A percentile compares a stretch with the other conserved stretches of the same genome.
phyloP scores from a whole-genome alignment of 2,888 invertebrate species.

The Eristalis arbustorum region DNA sequence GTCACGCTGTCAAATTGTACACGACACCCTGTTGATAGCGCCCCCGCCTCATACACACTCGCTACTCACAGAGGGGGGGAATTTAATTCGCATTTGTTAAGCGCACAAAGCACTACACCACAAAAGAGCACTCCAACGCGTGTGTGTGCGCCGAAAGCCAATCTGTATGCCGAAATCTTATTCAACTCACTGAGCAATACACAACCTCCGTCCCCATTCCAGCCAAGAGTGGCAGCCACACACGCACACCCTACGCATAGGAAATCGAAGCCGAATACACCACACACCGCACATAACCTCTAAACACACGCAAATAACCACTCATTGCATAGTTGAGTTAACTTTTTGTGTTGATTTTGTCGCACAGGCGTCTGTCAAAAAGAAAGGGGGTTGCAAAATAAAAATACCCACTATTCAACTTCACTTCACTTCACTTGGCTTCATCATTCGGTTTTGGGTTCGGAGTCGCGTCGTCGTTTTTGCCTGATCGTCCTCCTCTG shows the following conservation, averaged over 20 bases:
- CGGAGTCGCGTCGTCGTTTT: background rate
- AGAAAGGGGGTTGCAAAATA: constrained; percentile 44
- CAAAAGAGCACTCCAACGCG: constrained; percentile 47
- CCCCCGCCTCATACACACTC: background rate
- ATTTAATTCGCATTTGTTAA: constrained; percentile 14
- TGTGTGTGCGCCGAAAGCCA: constrained; percentile 37
- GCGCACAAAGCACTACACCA: constrained; percentile 28
- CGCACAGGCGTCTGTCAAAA: constrained; percentile 56
- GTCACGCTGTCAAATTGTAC: background rate
- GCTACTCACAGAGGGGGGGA: background rate
- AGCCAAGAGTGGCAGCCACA: background rate
- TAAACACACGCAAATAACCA: constrained; percentile 64
- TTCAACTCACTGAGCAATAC: constrained; percentile 47
- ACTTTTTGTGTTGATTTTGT: constrained; percentile 64
- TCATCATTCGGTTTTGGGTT: constrained; percentile 10
- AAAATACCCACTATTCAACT: constrained; percentile 58
- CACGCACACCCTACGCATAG: constrained; percentile 7
- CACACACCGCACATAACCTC: constrained; percentile 20
- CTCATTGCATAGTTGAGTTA: constrained; percentile 66
- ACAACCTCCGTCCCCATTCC: background rate
- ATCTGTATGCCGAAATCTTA: constrained; percentile 48
- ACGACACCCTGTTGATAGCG: background rate
- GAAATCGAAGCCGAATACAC: constrained; percentile 36
- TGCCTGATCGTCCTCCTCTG: background rate
- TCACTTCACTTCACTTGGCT: constrained; percentile 63